These are phyloP conservation scores for Platycheirus rosarum DNA, from an alignment of 2,888 invertebrate species.

Conservation along the genomic window DNA sequence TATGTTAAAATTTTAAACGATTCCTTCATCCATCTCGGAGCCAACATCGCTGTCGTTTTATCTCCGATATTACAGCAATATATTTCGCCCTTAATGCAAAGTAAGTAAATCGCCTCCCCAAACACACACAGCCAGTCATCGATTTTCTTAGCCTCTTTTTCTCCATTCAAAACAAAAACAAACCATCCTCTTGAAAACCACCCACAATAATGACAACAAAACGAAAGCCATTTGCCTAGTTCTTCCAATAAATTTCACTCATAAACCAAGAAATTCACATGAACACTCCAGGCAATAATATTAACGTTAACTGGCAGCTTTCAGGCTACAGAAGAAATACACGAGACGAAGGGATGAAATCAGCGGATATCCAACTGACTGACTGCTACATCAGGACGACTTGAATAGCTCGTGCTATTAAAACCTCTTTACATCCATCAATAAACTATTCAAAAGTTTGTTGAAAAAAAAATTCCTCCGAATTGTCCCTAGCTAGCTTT, in stretches of 20 bases:
- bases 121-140: slow-evolving; percentile 29
- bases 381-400: slow-evolving; percentile 20
- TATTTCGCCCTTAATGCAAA: slow-evolving; percentile 42
- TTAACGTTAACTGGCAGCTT: slow-evolving; percentile 41
- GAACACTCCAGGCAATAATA: slow-evolving; percentile 31
- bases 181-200: slow-evolving; percentile 5
- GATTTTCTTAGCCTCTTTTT: slow-evolving; percentile 48
- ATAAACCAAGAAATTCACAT: slow-evolving; percentile 63
- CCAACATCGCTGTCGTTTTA: slow-evolving; percentile 11
- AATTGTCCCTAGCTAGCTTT: neutral
- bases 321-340: slow-evolving; percentile 1
- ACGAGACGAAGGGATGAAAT: slow-evolving; percentile 10
- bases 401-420: slow-evolving; percentile 70
- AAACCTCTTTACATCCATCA: slow-evolving; percentile 75
- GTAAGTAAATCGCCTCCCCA: slow-evolving; percentile 25
- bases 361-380: slow-evolving; percentile 42
- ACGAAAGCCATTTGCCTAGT: slow-evolving; percentile 36
- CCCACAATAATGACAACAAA: slow-evolving; percentile 54
- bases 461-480: slow-evolving; percentile 16
- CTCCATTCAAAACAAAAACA: slow-evolving; percentile 37
- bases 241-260: slow-evolving; percentile 58
- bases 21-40: slow-evolving; percentile 24
- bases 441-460: slow-evolving; percentile 74
- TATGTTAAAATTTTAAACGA: slow-evolving; percentile 56
- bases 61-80: slow-evolving; percentile 11